A percentile compares a stretch with the other conserved stretches of the same genome.
phyloP scores from a whole-genome alignment of 2,113 vertebrate species.

The Atractosteus spatula region DNA sequence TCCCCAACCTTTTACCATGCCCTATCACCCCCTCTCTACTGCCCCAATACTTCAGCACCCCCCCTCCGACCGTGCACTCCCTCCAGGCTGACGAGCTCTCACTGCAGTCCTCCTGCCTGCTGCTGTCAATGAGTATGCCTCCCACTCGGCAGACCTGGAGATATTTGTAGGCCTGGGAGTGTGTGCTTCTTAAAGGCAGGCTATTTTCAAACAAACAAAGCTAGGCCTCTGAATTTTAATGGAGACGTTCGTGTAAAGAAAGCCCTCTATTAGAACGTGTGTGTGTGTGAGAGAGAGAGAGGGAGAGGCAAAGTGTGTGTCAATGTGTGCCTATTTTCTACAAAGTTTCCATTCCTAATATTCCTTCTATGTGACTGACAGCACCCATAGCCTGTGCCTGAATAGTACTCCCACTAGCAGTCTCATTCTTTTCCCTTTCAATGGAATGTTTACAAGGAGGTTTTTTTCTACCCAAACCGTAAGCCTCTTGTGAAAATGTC shows the following conservation, averaged over 20 bases:
- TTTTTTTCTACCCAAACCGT: conserved; percentile 27
- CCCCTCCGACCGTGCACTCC: background rate
- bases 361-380: conserved; percentile 29
- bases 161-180: background rate
- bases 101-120: background rate
- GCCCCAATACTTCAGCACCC: background rate
- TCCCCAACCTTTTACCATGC: background rate
- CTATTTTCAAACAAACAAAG: conserved; percentile 18
- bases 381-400: conserved; percentile 12
- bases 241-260: conserved; percentile 1
- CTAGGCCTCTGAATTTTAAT: conserved; percentile 14
- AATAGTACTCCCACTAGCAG: conserved; percentile 16
- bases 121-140: background rate
- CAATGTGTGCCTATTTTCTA: background rate
- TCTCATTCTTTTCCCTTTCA: conserved; percentile 37
- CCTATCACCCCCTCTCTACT: background rate
- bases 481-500: conserved; percentile 38
- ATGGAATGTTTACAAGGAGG: conserved; percentile 45
- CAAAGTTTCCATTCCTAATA: background rate
- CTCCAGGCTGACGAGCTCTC: background rate
- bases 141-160: background rate
- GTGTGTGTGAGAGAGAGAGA: background rate
- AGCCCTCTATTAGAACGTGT: background rate
- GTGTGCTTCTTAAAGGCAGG: conserved; percentile 1
- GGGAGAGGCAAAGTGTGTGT: background rate